phyloP scores from a whole-genome alignment of 2,797 vertebrate genomes.

The Sparus aurata region DNA sequence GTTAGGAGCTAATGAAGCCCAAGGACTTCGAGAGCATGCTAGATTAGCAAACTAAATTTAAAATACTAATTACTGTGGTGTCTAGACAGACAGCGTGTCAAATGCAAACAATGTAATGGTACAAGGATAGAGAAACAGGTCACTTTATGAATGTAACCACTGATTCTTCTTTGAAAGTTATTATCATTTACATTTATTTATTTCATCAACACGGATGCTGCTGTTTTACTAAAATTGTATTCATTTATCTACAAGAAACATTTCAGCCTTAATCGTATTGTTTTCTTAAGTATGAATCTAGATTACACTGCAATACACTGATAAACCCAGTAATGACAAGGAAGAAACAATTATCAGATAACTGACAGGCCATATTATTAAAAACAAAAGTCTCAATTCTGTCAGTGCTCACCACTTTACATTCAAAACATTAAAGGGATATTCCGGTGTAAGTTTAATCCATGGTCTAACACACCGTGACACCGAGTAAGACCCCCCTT shows the following conservation, averaged over 20 bases:
- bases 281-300: not conserved
- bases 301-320: not conserved
- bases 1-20: slow-evolving; percentile 79
- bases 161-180: slow-evolving; percentile 14
- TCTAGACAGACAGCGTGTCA: slow-evolving; percentile 59
- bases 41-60: slow-evolving; percentile 73
- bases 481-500: too few relatives aligned
- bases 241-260: not conserved
- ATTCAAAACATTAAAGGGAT: too few relatives aligned
- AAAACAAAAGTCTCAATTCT: not conserved
- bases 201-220: not conserved
- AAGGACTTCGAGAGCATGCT: slow-evolving; percentile 66
- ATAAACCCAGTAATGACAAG: not conserved
- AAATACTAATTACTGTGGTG: slow-evolving; percentile 66
- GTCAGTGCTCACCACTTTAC: not conserved
- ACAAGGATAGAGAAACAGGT: slow-evolving; percentile 34
- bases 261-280: too few relatives aligned
- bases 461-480: too few relatives aligned
- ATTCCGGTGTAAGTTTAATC: too few relatives aligned
- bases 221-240: not conserved
- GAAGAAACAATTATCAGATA: not conserved
- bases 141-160: slow-evolving; percentile 5
- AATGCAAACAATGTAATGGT: slow-evolving; percentile 47
- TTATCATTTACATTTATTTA: not conserved
- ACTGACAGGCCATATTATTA: not conserved